Percentiles rank a stretch among this genome's conserved stretches.
Conservation (phyloP, 2,888 invertebrate species). For the Hyposoter didymator region DNA sequence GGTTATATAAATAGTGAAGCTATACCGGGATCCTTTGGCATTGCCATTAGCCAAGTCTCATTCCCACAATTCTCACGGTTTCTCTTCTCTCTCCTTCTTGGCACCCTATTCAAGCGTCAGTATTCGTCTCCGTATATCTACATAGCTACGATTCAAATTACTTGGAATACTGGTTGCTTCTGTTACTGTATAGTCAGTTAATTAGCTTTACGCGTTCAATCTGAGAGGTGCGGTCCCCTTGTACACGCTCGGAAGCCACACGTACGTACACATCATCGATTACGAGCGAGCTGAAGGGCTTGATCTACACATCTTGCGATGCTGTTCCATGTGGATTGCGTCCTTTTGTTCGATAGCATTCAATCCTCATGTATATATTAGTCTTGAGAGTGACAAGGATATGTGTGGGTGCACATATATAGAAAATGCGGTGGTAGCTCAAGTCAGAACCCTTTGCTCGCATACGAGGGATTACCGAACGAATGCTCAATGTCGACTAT, state of each 20-base stretch:
- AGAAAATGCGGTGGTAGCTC: conserved; percentile 46
- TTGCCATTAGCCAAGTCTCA: conserved; percentile 32
- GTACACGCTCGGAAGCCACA: conserved; percentile 69
- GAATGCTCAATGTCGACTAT: conserved; percentile 62
- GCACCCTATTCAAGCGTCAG: not conserved
- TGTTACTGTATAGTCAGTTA: conserved; percentile 75
- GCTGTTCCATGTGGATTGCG: not conserved
- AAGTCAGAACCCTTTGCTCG: conserved; percentile 44
- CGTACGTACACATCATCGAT: conserved; percentile 26
- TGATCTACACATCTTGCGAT: not conserved
- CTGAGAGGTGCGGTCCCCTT: conserved; percentile 68
- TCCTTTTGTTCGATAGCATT: conserved; percentile 11
- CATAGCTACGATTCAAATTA: conserved; percentile 60
- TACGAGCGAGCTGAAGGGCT: not conserved
- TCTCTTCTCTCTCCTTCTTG: conserved; percentile 40
- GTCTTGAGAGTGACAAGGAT: not conserved
- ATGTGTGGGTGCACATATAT: not conserved
- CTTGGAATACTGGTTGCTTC: conserved; percentile 70
- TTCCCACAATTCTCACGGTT: conserved; percentile 25
- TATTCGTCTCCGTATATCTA: conserved; percentile 2
- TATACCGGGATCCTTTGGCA: not conserved
- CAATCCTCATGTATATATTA: not conserved
- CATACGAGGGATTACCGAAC: conserved; percentile 72
- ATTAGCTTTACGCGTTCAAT: conserved; percentile 78
- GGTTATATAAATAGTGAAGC: conserved; percentile 33